Percentiles rank a stretch among this genome's conserved stretches.
phyloP scores from a whole-genome alignment of 2,113 vertebrate genomes.

The Alaudala cheleensis region DNA sequence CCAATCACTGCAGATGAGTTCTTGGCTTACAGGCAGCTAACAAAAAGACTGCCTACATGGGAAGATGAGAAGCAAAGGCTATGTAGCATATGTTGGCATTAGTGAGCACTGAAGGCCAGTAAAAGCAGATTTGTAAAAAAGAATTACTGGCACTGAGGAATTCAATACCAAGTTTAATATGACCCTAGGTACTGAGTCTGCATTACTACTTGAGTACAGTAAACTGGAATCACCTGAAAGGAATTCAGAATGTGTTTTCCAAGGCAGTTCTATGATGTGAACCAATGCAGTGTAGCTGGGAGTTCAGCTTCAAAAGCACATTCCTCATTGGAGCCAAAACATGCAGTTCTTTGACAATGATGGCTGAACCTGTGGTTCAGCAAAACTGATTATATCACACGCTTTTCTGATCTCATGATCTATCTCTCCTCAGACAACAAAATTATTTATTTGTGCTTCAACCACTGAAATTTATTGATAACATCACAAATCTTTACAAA shows the following conservation, averaged over 20 bases:
- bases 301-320: background rate
- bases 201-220: background rate
- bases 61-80: background rate
- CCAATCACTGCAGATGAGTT: background rate
- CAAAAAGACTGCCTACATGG: background rate
- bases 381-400: background rate
- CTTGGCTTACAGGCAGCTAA: background rate
- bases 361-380: background rate
- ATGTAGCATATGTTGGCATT: background rate
- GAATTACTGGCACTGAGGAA: background rate
- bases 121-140: background rate
- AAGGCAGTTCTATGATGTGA: background rate
- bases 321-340: background rate
- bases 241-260: background rate
- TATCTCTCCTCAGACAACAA: background rate
- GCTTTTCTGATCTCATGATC: background rate
- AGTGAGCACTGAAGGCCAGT: background rate
- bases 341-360: background rate
- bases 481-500: background rate
- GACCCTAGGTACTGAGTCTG: background rate
- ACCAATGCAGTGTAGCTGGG: background rate
- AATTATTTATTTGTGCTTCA: background rate
- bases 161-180: background rate
- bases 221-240: background rate
- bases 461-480: background rate